Evolutionary conservation across 1,140 invertebrate genomes (phyloP).

Genomic region (Hycleus cichorii): DNA sequence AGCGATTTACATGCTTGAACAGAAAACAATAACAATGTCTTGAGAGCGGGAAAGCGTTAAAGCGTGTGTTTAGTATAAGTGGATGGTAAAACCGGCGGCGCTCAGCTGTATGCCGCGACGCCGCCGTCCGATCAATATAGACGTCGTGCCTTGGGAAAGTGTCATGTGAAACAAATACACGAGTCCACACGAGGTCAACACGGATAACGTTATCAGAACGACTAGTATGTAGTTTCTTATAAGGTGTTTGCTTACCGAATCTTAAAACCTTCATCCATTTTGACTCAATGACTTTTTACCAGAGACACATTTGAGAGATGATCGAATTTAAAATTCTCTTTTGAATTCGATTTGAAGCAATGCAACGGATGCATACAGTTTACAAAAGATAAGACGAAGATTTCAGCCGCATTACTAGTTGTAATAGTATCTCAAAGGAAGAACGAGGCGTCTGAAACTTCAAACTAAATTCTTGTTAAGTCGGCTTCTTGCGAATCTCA

Average conservation of each 20-base stretch:
- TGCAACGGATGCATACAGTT: too few relatives aligned
- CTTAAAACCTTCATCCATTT: not conserved
- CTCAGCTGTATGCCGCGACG: constrained; percentile 20
- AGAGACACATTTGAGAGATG: not conserved
- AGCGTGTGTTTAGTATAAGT: constrained; percentile 8
- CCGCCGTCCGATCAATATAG: constrained; percentile 20
- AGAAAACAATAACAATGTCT: constrained; percentile 17
- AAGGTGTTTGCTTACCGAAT: too few relatives aligned
- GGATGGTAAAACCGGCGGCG: constrained; percentile 7
- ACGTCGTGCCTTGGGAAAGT: constrained; percentile 22
- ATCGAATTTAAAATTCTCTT: too few relatives aligned
- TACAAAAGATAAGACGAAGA: too few relatives aligned
- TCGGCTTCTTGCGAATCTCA: too few relatives aligned
- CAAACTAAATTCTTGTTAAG: too few relatives aligned
- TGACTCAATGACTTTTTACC: not conserved
- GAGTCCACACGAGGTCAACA: constrained; percentile 16
- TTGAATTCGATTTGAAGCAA: too few relatives aligned
- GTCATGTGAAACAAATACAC: constrained; percentile 22
- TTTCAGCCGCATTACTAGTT: not conserved
- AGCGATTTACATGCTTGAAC: constrained; percentile 16
- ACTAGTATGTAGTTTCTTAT: constrained; percentile 9
- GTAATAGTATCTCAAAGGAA: not conserved
- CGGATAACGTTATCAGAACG: constrained; percentile 17
- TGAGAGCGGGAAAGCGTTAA: constrained; percentile 12
- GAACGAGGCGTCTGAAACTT: too few relatives aligned